Evolutionary conservation across 2,113 vertebrate genomes (phyloP).

Genomic region (Bubalus kerabau): DNA sequence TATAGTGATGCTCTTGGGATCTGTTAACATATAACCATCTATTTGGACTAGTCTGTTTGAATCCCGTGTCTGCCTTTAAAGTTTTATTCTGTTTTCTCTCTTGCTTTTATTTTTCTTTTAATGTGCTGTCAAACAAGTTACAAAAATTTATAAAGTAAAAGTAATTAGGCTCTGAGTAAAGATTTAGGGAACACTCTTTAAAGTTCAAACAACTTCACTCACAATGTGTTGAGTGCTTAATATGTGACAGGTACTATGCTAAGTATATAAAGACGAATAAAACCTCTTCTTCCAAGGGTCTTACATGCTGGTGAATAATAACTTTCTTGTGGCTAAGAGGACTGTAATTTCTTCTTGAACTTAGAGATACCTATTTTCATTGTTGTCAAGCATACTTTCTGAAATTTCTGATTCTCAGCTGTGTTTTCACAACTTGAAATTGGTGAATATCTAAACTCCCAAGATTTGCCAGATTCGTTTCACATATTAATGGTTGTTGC

Average conservation of each 20-base stretch:
- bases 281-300: neutral
- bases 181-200: neutral
- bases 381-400: constrained; percentile 5
- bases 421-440: neutral
- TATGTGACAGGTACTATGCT: neutral
- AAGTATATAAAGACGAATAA: neutral
- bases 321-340: neutral
- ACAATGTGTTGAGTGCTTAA: constrained; percentile 6
- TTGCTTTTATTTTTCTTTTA: constrained; percentile 56
- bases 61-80: neutral
- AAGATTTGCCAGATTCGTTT: neutral
- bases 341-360: constrained; percentile 41
- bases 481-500: neutral
- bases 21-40: constrained; percentile 21
- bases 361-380: constrained; percentile 13
- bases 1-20: neutral
- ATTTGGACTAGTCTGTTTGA: neutral
- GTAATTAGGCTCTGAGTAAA: constrained; percentile 32
- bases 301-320: neutral
- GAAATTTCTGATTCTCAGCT: neutral
- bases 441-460: neutral
- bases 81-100: constrained; percentile 53
- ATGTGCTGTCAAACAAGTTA: constrained; percentile 41
- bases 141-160: constrained; percentile 59
- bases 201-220: constrained; percentile 10